Base-by-base conservation (phyloP, 2,113 vertebrate genomes). In the Rana temporaria region DNA sequence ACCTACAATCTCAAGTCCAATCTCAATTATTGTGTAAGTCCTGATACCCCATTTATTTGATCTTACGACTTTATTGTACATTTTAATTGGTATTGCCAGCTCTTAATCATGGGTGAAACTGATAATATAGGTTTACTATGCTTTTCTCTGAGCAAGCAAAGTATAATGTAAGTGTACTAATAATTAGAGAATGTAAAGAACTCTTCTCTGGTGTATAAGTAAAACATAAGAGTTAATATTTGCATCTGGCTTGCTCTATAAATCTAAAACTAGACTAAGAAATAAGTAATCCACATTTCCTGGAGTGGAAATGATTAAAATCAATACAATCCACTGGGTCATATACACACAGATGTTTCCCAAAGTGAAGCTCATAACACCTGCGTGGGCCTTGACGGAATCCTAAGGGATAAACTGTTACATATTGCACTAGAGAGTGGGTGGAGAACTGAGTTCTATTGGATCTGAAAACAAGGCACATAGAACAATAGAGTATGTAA, bases 301-400 rank as follows among this genome's bases (percentile, higher is more conserved):
- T 81, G 69, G 48, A 73, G 34, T 65, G 69, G 79, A 81, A 74
- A 73, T 32, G 53, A 73, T 73, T 73, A 65, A 72, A 72, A 66
- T 72, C 69, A 66, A 57, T 66, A 65, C 5, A 16, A 65, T 74
- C 79, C 70, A 57, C 8, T 53, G 79, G 70, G 79, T 66, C 52
- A 14, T 38, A 55, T 24, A 56, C 15, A 19, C 17, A 53, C 79
- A 82, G 79, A 74, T 82, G 79, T 74, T 82, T 74, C 60, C 60
- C 30, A 42, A n/a, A 24, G 30, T 65, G 42, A 72, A 64, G 72
- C 15, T n/a, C 70, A 74, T 15, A 38, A 60, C 79, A 82, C 70
- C 79, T 82, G 79, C 62, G 19, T 56, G 56, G 68, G 60, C 60
- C 60, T 60, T 14, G n/a, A 53, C 20, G 53, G 20, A 22, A 53